These are phyloP conservation scores for Trypoxylon attenuatum DNA, from an alignment of 2,888 invertebrate genomes.

Conservation along the genomic window DNA sequence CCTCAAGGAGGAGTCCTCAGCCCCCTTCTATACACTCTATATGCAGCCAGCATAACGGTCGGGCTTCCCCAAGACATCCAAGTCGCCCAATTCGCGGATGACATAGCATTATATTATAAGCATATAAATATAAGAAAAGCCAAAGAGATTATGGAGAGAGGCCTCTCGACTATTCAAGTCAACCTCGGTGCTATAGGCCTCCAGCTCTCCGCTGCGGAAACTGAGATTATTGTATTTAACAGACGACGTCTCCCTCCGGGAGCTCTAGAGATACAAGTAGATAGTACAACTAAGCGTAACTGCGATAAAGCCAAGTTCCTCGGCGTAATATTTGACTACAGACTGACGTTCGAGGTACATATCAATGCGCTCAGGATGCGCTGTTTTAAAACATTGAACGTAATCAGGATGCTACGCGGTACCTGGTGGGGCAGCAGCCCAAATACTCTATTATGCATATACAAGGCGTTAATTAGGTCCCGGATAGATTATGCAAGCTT, in stretches of 20 bases:
- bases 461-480: background rate
- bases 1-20: slow-evolving; percentile 37
- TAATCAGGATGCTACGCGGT: background rate
- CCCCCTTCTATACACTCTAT: slow-evolving; percentile 29
- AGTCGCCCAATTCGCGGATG: slow-evolving; percentile 29
- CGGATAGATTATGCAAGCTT: background rate
- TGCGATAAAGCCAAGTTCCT: background rate
- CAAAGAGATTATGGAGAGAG: background rate
- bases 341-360: background rate
- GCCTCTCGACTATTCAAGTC: background rate
- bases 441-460: background rate
- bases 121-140: background rate
- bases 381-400: background rate
- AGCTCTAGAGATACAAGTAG: too few species aligned
- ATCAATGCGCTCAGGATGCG: background rate
- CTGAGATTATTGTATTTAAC: background rate
- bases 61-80: slow-evolving; percentile 2
- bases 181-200: background rate
- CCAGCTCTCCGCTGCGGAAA: background rate
- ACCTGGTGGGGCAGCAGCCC: background rate
- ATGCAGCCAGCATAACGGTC: slow-evolving; percentile 9
- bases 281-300: too few species aligned
- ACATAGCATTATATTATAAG: slow-evolving; percentile 21
- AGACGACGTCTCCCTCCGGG: too few species aligned
- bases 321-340: background rate